These are phyloP conservation scores for Cirrhinus mrigala DNA, from an alignment of 2,797 vertebrate species.

Conservation along the genomic window DNA sequence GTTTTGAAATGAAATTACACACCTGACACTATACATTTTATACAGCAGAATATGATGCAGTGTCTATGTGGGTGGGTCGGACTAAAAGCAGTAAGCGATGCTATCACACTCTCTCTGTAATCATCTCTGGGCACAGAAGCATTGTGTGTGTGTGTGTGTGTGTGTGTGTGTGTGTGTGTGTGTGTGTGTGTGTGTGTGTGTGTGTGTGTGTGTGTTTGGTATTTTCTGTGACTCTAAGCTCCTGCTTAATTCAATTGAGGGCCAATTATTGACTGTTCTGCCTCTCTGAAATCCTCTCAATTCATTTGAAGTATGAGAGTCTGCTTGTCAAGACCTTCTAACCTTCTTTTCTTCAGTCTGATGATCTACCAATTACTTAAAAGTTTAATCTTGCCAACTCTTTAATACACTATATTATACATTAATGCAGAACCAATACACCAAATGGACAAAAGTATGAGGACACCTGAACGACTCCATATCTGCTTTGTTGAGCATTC, in stretches of 20 bases:
- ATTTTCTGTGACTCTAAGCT: constrained; percentile 64
- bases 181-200: constrained; percentile 27
- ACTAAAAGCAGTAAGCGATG: constrained; percentile 33
- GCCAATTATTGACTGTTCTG: constrained; percentile 74
- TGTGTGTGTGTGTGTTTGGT: constrained; percentile 60
- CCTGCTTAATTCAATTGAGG: constrained; percentile 78
- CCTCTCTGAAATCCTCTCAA: constrained; percentile 69
- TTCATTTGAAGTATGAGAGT: constrained; percentile 61
- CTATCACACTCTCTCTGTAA: constrained; percentile 53
- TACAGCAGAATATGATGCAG: not conserved
- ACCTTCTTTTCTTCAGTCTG: constrained; percentile 53
- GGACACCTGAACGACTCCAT: not conserved
- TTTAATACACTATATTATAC: constrained; percentile 5
- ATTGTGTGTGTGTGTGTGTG: constrained; percentile 39
- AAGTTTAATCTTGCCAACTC: constrained; percentile 31
- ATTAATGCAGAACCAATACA: constrained; percentile 14
- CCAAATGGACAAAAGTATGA: not conserved
- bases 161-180: constrained; percentile 42
- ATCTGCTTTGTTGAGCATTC: not conserved
- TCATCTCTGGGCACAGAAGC: constrained; percentile 36
- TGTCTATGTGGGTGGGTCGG: constrained; percentile 15
- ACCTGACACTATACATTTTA: not conserved
- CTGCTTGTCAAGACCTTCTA: constrained; percentile 49
- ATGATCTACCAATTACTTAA: constrained; percentile 47
- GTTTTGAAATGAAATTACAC: not conserved